phyloP scores from a whole-genome alignment of 2,888 invertebrate genomes.

The Drosophila greeni region DNA sequence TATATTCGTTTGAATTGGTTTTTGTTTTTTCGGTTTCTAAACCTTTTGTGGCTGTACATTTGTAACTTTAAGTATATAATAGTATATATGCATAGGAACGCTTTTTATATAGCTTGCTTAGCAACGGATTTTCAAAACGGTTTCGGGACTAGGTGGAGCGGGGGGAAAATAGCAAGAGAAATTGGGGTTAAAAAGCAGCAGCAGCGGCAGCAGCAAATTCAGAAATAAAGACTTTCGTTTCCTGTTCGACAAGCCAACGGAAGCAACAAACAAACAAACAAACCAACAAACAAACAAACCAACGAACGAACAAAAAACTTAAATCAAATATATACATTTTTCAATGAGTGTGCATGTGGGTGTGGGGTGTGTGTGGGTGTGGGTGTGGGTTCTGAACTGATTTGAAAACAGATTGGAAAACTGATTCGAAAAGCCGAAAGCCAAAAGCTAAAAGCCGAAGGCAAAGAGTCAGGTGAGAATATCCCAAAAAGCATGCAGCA shows the following conservation, averaged over 20 bases:
- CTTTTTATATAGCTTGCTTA: conserved; percentile 35
- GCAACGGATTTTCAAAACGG: conserved; percentile 18
- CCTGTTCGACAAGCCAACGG: conserved; percentile 40
- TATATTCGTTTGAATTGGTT: conserved; percentile 21
- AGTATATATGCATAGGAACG: conserved; percentile 23
- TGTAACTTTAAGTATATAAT: conserved; percentile 31
- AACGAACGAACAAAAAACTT: conserved; percentile 30
- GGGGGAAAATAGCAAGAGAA: conserved; percentile 13
- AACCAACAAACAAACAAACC: conserved; percentile 22
- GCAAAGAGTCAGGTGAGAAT: conserved; percentile 15
- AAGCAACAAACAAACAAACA: conserved; percentile 25
- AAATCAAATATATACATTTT: conserved; percentile 30
- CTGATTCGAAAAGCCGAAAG: conserved; percentile 17
- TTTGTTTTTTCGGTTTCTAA: conserved; percentile 17
- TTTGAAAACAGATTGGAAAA: conserved; percentile 1
- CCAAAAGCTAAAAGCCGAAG: conserved; percentile 22
- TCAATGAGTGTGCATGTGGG: conserved; percentile 12
- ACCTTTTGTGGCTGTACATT: conserved; percentile 41
- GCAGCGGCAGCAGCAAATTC: conserved; percentile 24
- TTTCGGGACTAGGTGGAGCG: conserved; percentile 34
- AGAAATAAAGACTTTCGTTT: conserved; percentile 37
- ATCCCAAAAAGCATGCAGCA: conserved; percentile 41
- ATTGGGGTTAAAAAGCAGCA: conserved; percentile 24
- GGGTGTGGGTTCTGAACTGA: conserved; percentile 5
- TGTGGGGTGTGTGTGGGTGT: neutral